phyloP scores from a whole-genome alignment of 2,888 invertebrate genomes.

The Cantharis rustica region DNA sequence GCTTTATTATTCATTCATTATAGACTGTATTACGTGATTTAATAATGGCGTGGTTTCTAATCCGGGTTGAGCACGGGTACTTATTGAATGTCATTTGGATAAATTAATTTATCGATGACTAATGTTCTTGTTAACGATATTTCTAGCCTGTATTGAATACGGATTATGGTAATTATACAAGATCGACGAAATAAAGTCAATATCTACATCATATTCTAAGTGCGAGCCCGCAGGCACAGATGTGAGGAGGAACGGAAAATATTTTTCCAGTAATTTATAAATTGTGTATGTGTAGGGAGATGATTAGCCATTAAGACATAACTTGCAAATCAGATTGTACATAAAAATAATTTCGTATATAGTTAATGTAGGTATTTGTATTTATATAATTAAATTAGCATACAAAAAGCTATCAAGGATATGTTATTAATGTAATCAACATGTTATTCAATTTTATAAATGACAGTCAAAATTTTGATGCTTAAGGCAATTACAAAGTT shows the following conservation, averaged over 20 bases:
- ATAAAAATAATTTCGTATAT: neutral
- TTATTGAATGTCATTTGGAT: too few relatives aligned
- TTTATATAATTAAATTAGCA: constrained; percentile 1
- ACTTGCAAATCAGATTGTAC: neutral
- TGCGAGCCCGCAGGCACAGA: neutral
- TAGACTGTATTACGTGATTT: too few relatives aligned
- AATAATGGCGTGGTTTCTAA: too few relatives aligned
- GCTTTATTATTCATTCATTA: too few relatives aligned
- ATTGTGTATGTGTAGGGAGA: neutral
- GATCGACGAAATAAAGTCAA: neutral
- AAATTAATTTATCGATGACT: neutral
- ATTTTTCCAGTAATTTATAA: neutral
- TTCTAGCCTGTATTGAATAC: neutral
- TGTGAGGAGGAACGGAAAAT: neutral
- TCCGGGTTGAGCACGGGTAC: too few relatives aligned
- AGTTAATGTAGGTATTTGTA: neutral
- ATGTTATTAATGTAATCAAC: constrained; percentile 3
- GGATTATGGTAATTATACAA: neutral
- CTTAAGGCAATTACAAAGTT: constrained; percentile 7
- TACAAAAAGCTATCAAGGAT: constrained; percentile 4
- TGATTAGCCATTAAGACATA: neutral
- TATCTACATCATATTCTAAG: neutral
- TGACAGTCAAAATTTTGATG: constrained; percentile 4
- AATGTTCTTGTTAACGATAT: neutral
- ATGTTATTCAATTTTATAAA: constrained; percentile 3